Conservation (phyloP, 2,113 vertebrate species). For the Brevimyrus niger region DNA sequence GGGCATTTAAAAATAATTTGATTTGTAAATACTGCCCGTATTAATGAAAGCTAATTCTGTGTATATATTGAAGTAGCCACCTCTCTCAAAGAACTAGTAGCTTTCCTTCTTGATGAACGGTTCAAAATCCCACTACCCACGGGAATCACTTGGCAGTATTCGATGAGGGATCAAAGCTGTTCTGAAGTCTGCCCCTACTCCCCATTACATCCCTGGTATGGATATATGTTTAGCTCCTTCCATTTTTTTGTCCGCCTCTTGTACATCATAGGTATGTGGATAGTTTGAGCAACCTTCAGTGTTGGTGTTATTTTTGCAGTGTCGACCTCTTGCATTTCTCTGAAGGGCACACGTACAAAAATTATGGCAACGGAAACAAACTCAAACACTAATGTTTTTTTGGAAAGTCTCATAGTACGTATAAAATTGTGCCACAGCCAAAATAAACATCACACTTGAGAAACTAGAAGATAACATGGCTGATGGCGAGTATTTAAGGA, state of each 20-base stretch:
- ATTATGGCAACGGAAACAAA: not conserved
- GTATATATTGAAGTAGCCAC: not conserved
- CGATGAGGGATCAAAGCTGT: not conserved
- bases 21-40: not conserved
- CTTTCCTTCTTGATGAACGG: not conserved
- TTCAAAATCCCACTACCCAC: not conserved
- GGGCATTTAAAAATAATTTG: not conserved
- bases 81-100: not conserved
- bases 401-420: not conserved
- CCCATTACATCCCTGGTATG: not conserved
- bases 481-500: slow-evolving; percentile 35
- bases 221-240: not conserved
- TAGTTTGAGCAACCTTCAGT: not conserved
- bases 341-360: not conserved
- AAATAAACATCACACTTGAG: not conserved
- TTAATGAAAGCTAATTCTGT: not conserved
- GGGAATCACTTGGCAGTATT: not conserved
- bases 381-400: not conserved
- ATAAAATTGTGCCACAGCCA: not conserved
- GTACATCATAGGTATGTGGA: not conserved
- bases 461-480: not conserved
- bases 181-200: not conserved
- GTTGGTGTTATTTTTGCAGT: not conserved
- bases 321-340: not conserved
- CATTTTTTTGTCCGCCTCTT: not conserved